Evolutionary conservation across 2,888 invertebrate species (phyloP).

Genomic region (Callinectes sapidus): DNA sequence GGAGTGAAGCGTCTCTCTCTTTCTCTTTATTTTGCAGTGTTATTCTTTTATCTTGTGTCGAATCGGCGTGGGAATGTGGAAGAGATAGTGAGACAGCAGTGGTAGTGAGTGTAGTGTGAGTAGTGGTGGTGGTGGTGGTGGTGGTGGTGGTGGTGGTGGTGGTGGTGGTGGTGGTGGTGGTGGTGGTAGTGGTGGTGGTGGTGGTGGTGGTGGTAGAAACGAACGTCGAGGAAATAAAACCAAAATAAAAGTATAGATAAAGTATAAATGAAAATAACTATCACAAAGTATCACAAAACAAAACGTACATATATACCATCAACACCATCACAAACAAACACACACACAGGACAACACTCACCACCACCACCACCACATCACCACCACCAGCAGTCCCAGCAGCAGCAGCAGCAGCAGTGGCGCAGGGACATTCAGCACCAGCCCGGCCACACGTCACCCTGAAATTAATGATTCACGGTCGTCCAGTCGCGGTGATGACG

Average conservation of each 20-base stretch:
- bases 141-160: not conserved
- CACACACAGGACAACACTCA: not conserved
- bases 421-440: not conserved
- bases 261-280: not conserved
- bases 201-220: too few relatives aligned
- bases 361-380: not conserved
- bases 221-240: too few relatives aligned
- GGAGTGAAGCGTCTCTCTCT: not conserved
- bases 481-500: conserved; percentile 52
- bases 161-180: not conserved
- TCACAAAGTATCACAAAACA: not conserved
- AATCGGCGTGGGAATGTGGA: not conserved
- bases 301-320: not conserved
- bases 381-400: not conserved
- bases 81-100: not conserved
- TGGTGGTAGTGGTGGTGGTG: too few relatives aligned
- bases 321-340: not conserved
- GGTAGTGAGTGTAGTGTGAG: not conserved
- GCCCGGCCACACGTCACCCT: conserved; percentile 43
- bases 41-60: not conserved
- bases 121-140: too few relatives aligned
- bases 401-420: not conserved
- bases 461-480: conserved; percentile 63
- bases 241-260: too few relatives aligned
- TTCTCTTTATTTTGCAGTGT: not conserved